Conservation (phyloP, 30 jellyfish, hydroid and myxozoan genomes). For the Pelagia noctiluca region DNA sequence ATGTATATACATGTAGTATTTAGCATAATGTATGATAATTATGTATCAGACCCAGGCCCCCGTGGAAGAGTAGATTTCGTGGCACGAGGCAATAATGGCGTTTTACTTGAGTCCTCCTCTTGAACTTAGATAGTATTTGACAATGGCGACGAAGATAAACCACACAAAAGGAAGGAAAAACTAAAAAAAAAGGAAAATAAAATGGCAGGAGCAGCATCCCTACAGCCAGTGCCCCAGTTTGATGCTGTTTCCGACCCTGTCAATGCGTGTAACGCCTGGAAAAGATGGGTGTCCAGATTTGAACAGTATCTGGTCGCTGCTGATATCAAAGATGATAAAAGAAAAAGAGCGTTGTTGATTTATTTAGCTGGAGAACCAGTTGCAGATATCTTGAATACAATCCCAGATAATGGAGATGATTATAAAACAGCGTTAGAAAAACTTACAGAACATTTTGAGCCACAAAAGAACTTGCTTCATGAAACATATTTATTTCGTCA, state of each 20-base stretch:
- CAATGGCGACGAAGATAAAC: too few relatives aligned
- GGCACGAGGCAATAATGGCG: too few relatives aligned
- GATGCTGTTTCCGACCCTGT: not conserved
- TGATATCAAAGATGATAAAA: not conserved
- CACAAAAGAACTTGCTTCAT: conserved; percentile 35
- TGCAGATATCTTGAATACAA: not conserved
- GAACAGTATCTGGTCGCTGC: not conserved
- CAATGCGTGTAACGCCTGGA: not conserved
- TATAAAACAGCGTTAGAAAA: not conserved
- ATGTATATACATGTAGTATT: too few relatives aligned
- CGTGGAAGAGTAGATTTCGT: too few relatives aligned
- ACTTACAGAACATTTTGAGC: conserved; percentile 46
- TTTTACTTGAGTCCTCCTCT: too few relatives aligned
- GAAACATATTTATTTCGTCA: conserved; percentile 40
- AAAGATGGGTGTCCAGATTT: not conserved
- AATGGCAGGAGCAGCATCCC: too few relatives aligned
- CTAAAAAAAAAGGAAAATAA: too few relatives aligned
- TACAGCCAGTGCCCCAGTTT: not conserved
- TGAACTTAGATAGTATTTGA: too few relatives aligned
- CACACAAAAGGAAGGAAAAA: too few relatives aligned
- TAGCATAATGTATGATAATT: too few relatives aligned
- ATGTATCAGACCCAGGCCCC: too few relatives aligned
- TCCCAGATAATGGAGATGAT: conserved; percentile 12
- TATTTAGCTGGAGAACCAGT: conserved; percentile 18
- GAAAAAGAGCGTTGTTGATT: conserved; percentile 7